Conservation (phyloP, 2,797 vertebrate species). For the Protosalanx chinensis region DNA sequence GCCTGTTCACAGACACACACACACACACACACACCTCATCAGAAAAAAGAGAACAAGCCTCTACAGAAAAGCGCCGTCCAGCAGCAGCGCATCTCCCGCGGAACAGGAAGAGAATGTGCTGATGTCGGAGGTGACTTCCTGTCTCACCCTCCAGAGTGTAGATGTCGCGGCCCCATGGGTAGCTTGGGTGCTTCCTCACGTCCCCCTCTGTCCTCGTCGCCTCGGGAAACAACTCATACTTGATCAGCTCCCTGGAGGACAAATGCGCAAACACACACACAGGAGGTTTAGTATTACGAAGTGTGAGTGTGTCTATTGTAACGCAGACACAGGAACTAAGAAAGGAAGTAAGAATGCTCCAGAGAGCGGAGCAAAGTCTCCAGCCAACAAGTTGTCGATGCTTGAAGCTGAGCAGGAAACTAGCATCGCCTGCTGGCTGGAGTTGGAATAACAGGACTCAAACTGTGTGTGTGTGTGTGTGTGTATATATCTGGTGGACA, state of each 20-base stretch:
- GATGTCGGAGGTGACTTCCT: slow-evolving; percentile 16
- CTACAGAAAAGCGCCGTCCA: neutral
- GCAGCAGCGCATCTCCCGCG: neutral
- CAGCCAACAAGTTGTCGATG: neutral
- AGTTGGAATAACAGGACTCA: slow-evolving; percentile 1
- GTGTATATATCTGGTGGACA: neutral
- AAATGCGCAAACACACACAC: slow-evolving; percentile 10
- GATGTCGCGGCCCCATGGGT: slow-evolving; percentile 97
- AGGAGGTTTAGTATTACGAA: neutral
- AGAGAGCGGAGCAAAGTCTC: neutral
- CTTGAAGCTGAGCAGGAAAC: neutral
- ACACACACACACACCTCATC: slow-evolving; percentile 12
- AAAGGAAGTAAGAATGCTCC: slow-evolving; percentile 8
- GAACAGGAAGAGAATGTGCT: neutral
- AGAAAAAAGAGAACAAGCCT: neutral
- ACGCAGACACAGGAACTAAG: neutral
- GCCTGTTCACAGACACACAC: slow-evolving; percentile 62
- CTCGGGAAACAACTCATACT: slow-evolving; percentile 98
- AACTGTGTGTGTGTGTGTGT: neutral
- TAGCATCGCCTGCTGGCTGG: slow-evolving; percentile 24
- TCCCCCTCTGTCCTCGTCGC: slow-evolving; percentile 93
- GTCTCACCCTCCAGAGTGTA: slow-evolving; percentile 91
- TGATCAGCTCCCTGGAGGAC: slow-evolving; percentile 88
- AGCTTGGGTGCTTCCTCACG: slow-evolving; percentile 85
- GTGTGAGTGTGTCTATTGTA: too few species aligned